phyloP scores from a whole-genome alignment of 2,888 invertebrate species.

The Tetragnatha montana region DNA sequence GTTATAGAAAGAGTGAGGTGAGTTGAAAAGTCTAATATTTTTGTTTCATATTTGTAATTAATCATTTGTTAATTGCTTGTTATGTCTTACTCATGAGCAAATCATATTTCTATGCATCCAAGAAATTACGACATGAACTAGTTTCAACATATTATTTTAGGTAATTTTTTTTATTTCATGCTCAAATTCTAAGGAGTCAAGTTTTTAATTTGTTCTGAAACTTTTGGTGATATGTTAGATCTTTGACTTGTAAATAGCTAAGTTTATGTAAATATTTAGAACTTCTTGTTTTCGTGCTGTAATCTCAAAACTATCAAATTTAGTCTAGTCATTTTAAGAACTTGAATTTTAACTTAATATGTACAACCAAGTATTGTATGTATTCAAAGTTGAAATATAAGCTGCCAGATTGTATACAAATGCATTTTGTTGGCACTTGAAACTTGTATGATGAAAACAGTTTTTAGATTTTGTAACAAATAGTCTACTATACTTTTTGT shows the following conservation, averaged over 20 bases:
- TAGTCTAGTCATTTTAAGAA: constrained; percentile 65
- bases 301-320: constrained; percentile 45
- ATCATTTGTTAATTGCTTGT: background rate
- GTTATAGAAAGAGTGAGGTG: constrained; percentile 8
- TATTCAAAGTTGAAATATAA: background rate
- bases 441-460: background rate
- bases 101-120: constrained; percentile 6
- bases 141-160: background rate
- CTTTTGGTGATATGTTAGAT: constrained; percentile 34
- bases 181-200: constrained; percentile 35
- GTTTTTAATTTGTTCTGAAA: constrained; percentile 34
- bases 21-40: background rate
- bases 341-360: constrained; percentile 7
- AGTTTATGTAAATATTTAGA: constrained; percentile 54
- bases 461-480: background rate
- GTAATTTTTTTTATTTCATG: constrained; percentile 28
- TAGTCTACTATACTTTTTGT: constrained; percentile 9
- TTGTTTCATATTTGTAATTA: too few relatives aligned
- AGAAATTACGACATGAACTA: constrained; percentile 33
- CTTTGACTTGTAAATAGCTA: constrained; percentile 33
- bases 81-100: background rate
- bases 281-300: constrained; percentile 28
- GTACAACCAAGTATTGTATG: background rate
- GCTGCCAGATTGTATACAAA: background rate
- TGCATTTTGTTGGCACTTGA: background rate